Evolutionary conservation across 2,113 vertebrate genomes (phyloP).

Genomic region (Sinocyclocheilus anshuiensis): DNA sequence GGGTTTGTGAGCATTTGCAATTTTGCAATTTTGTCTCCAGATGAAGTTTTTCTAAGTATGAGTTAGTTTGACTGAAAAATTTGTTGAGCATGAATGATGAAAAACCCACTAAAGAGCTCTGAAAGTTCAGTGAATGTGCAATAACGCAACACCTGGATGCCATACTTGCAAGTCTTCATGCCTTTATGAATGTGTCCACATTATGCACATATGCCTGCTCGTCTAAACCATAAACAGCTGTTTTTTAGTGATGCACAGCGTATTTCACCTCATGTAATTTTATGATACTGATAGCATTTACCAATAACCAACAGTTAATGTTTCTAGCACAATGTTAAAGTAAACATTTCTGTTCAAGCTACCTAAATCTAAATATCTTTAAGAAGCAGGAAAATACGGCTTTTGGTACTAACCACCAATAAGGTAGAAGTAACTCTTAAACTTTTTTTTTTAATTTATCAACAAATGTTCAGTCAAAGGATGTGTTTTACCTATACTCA

Average conservation of each 20-base stretch:
- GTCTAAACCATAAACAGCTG: not conserved
- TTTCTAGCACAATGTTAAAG: not conserved
- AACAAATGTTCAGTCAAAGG: no score
- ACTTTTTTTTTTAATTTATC: no score
- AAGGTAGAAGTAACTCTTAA: not conserved
- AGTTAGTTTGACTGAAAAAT: conserved; percentile 62
- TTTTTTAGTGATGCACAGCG: not conserved
- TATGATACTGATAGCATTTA: not conserved
- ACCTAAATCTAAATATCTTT: not conserved
- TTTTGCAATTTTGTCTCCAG: conserved; percentile 61
- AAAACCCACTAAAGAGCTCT: conserved; percentile 7
- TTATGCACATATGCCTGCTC: not conserved
- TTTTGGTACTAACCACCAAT: not conserved
- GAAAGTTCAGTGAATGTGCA: conserved; percentile 7
- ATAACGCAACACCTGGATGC: conserved; percentile 10
- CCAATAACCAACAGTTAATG: not conserved
- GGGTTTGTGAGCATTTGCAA: conserved; percentile 50
- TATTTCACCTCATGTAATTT: not conserved
- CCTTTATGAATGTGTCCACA: not conserved
- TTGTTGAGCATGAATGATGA: conserved; percentile 52
- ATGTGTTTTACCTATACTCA: not conserved
- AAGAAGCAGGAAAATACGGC: not conserved
- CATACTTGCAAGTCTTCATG: conserved; percentile 1
- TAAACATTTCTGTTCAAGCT: not conserved
- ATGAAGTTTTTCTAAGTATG: conserved; percentile 46